phyloP scores from a whole-genome alignment of 2,113 vertebrate species.

The Ovis canadensis region DNA sequence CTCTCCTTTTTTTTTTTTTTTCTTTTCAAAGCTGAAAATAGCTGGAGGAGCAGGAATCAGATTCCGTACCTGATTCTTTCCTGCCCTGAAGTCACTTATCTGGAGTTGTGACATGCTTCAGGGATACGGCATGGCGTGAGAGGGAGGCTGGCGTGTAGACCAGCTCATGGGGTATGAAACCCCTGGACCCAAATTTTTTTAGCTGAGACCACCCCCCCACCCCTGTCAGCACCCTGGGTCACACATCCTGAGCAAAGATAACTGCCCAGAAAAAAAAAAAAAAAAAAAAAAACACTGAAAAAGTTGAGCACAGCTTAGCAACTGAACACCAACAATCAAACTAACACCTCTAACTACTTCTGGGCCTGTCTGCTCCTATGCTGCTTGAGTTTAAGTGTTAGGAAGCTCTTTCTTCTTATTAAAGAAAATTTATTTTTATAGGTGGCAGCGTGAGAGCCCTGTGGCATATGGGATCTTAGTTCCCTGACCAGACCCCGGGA shows the following conservation, averaged over 20 bases:
- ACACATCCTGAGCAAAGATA: accelerated
- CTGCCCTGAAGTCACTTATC: accelerated
- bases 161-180: background rate
- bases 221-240: too few relatives aligned
- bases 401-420: background rate
- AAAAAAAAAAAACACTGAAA: background rate
- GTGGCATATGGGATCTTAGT: background rate
- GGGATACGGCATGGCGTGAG: accelerated
- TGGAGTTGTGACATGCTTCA: background rate
- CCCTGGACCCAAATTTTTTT: accelerated
- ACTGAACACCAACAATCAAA: background rate
- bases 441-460: background rate
- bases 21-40: too few relatives aligned
- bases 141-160: accelerated
- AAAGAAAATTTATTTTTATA: background rate
- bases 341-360: too few relatives aligned
- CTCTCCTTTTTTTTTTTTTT: background rate
- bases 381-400: too few relatives aligned
- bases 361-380: background rate
- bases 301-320: background rate
- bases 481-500: background rate
- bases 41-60: background rate
- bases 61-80: accelerated
- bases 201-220: accelerated
- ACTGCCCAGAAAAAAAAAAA: accelerated